phyloP scores from a whole-genome alignment of 1,140 invertebrate species.

The Trichonephila inaurata region DNA sequence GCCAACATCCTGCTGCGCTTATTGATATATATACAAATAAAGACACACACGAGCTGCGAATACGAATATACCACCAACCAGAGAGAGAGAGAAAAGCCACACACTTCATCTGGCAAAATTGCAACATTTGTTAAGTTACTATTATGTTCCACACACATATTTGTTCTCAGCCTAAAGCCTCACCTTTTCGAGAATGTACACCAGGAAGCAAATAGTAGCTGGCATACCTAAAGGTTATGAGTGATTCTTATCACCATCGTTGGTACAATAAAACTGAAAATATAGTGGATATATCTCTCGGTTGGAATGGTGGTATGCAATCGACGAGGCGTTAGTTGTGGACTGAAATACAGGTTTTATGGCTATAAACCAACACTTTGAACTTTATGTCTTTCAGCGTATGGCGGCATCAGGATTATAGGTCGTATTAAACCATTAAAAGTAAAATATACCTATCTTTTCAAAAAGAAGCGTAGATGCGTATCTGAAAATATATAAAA shows the following conservation, averaged over 20 bases:
- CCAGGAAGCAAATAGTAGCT: background rate
- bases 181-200: background rate
- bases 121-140: background rate
- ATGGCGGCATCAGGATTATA: slow-evolving; percentile 50
- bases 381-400: slow-evolving; percentile 15
- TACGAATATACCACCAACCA: background rate
- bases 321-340: slow-evolving; percentile 48
- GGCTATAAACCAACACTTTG: slow-evolving; percentile 31
- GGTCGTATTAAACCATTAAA: slow-evolving; percentile 63
- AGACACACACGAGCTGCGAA: background rate
- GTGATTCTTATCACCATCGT: slow-evolving; percentile 31
- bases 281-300: background rate
- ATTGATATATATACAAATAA: background rate
- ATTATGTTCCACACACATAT: background rate
- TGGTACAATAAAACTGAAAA: slow-evolving; percentile 1
- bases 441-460: slow-evolving; percentile 40
- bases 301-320: background rate
- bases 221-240: background rate
- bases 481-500: background rate
- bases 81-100: background rate
- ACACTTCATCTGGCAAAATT: background rate
- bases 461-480: background rate
- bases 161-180: slow-evolving; percentile 12
- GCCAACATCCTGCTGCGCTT: background rate
- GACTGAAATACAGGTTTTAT: slow-evolving; percentile 41